Conservation (phyloP, 1,140 invertebrate genomes). For the Drosophila parvula region DNA sequence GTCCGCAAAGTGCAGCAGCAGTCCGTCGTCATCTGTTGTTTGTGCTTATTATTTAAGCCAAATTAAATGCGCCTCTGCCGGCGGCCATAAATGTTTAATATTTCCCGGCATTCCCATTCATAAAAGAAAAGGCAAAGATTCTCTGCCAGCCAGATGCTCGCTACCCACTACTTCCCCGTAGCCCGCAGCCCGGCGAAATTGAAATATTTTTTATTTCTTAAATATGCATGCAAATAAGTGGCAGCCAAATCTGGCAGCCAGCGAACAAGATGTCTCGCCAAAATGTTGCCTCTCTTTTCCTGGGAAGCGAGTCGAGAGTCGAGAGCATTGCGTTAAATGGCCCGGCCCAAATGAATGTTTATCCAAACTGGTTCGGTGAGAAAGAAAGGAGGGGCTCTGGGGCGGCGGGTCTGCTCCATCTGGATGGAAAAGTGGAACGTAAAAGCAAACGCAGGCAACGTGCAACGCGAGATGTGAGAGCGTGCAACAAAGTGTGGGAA, state of each 20-base stretch:
- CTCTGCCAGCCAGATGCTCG: slow-evolving; percentile 61
- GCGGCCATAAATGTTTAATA: slow-evolving; percentile 71
- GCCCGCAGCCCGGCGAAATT: slow-evolving; percentile 30
- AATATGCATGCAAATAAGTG: slow-evolving; percentile 55
- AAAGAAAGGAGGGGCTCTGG: neutral
- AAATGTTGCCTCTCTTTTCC: slow-evolving; percentile 31
- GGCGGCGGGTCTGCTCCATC: slow-evolving; percentile 1
- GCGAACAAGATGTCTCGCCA: slow-evolving; percentile 31
- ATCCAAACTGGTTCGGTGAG: slow-evolving; percentile 6
- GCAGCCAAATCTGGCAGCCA: slow-evolving; percentile 26
- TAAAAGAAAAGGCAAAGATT: slow-evolving; percentile 62
- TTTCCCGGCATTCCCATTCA: slow-evolving; percentile 62
- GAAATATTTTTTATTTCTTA: slow-evolving; percentile 64
- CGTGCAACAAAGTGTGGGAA: slow-evolving; percentile 29
- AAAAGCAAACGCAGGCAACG: slow-evolving; percentile 18
- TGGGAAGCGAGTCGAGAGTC: slow-evolving; percentile 25
- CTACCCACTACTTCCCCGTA: neutral
- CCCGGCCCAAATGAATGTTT: slow-evolving; percentile 41
- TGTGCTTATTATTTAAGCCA: slow-evolving; percentile 79
- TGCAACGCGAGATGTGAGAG: slow-evolving; percentile 22
- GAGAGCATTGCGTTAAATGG: slow-evolving; percentile 49
- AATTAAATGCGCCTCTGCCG: slow-evolving; percentile 62
- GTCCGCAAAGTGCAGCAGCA: slow-evolving; percentile 30
- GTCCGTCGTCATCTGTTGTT: slow-evolving; percentile 41
- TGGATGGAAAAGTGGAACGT: slow-evolving; percentile 2